Conservation (phyloP, 2,113 vertebrate genomes). For the Antechinus flavipes region DNA sequence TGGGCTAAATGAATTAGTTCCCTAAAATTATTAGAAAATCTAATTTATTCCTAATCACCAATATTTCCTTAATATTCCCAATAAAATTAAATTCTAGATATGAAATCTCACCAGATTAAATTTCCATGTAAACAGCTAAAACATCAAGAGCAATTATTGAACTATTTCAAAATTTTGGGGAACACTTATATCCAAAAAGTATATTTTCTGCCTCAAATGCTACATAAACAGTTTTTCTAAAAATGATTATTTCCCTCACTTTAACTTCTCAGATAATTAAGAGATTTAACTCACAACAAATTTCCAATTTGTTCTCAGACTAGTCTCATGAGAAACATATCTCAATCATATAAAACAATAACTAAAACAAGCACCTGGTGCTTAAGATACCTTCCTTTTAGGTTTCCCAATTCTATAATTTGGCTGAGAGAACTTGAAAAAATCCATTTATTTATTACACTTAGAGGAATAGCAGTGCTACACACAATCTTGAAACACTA, state of each 20-base stretch:
- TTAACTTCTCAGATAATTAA: slow-evolving; percentile 18
- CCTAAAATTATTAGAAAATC: neutral
- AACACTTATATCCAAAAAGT: neutral
- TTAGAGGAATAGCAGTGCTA: slow-evolving; percentile 1
- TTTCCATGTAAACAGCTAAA: neutral
- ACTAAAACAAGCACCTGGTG: neutral
- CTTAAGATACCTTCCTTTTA: neutral
- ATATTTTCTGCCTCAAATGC: slow-evolving; percentile 10
- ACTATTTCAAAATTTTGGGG: neutral
- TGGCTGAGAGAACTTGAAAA: neutral
- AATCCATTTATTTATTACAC: slow-evolving; percentile 14
- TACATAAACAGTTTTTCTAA: slow-evolving; percentile 12
- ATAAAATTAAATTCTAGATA: slow-evolving; percentile 1
- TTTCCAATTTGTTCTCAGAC: neutral
- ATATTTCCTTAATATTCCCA: neutral
- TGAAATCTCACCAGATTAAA: slow-evolving; percentile 29
- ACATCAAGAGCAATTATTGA: neutral
- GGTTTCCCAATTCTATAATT: neutral
- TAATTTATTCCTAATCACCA: neutral
- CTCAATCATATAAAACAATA: neutral
- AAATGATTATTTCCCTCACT: slow-evolving; percentile 26
- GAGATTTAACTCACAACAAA: neutral
- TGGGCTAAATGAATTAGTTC: neutral
- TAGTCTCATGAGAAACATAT: neutral
- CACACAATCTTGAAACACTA: slow-evolving; percentile 42